Percentiles rank a stretch among this genome's conserved stretches.
phyloP scores from a whole-genome alignment of 2,888 invertebrate genomes.

The Machimus rusticus region DNA sequence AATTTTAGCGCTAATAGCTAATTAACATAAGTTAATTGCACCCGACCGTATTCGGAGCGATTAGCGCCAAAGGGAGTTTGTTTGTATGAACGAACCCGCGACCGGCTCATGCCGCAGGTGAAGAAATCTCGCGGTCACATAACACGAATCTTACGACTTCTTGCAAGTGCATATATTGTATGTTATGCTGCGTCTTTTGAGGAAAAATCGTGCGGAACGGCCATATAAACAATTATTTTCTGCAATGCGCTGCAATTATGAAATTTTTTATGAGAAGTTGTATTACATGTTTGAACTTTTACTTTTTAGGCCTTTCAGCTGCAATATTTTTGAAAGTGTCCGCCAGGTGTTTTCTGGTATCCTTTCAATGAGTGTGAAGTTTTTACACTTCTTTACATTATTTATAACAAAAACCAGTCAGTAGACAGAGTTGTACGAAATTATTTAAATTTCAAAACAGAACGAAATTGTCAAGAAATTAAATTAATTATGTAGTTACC shows the following conservation, averaged over 20 bases:
- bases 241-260: background rate
- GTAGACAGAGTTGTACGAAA: too few relatives aligned
- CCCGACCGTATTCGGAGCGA: background rate
- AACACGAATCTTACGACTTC: background rate
- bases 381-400: background rate
- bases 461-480: too few relatives aligned
- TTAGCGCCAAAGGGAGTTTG: background rate
- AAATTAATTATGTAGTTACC: too few relatives aligned
- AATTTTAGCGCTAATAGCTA: constrained; percentile 19
- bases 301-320: background rate
- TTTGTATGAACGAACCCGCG: background rate
- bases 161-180: background rate
- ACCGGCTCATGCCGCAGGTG: background rate
- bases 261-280: background rate
- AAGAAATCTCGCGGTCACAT: background rate
- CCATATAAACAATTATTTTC: background rate
- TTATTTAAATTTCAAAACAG: too few relatives aligned
- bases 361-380: background rate
- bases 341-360: background rate
- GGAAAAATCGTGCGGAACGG: background rate
- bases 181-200: background rate
- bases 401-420: background rate
- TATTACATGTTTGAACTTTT: background rate
- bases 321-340: background rate
- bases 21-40: constrained; percentile 29